Percentiles rank a stretch among this genome's conserved stretches.
These are phyloP conservation scores for Bubo bubo DNA, from an alignment of 2,113 vertebrate species.

Conservation along the genomic window DNA sequence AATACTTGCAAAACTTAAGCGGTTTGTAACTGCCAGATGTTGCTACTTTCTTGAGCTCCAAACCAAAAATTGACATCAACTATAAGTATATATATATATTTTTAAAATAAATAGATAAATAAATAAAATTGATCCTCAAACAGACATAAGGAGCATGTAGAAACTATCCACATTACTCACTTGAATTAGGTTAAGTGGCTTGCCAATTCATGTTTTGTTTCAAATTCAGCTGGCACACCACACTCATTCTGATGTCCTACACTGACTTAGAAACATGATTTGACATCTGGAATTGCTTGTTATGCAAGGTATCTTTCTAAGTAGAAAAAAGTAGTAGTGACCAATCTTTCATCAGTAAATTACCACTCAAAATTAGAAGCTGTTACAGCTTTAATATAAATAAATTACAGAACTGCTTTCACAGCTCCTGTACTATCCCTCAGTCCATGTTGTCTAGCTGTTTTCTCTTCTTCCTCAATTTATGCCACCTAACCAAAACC, in stretches of 20 bases:
- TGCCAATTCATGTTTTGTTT: neutral
- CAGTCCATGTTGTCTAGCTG: neutral
- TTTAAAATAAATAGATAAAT: neutral
- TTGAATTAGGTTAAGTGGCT: neutral
- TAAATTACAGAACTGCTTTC: neutral
- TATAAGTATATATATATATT: accelerated
- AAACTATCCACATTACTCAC: neutral
- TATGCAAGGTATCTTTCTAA: neutral
- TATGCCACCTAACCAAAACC: conserved; percentile 6
- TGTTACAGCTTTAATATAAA: neutral
- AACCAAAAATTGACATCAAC: neutral
- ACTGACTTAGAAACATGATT: neutral
- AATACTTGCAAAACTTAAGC: neutral
- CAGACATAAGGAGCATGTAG: neutral
- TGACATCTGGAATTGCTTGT: neutral
- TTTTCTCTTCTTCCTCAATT: neutral
- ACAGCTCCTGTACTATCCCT: neutral
- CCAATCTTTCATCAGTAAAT: neutral
- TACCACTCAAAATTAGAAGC: neutral
- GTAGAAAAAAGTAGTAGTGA: neutral
- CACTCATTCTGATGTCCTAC: neutral
- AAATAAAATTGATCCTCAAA: neutral
- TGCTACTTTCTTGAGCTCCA: neutral
- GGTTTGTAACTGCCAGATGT: neutral
- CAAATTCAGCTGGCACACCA: neutral